Base-by-base conservation (phyloP, 35 echinoderm and acorn worm species). In the Ophiothrix spiculata region DNA sequence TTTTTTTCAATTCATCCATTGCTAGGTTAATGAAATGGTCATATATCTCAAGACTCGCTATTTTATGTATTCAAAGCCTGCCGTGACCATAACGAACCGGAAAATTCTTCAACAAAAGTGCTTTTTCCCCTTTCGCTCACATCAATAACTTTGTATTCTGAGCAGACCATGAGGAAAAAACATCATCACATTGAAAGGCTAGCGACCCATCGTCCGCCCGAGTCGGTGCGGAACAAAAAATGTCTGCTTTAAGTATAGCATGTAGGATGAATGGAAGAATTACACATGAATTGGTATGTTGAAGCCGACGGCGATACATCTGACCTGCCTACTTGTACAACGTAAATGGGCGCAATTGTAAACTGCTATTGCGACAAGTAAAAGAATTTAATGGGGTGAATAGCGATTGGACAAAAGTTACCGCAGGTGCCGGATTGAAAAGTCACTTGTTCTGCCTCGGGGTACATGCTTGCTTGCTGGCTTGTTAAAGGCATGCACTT, bases 281-380 rank as follows among this genome's bases (percentile, higher is more conserved):
- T 69, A 69, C 60, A 69, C 60, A 69, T n/a, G 60, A 69, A 69
- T 69, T 69, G 60, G 16, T 2, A 12, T 69, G 60, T 69, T 12
- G 16, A 4, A 69, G 16, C 60, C 60, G 29, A 25, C 17, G 60
- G 60, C 60, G 17, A 69, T 2, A 69, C 60, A 69, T 69, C 17
- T 69, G 60, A 69, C 60, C 60, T 69, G 29, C 60, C 60, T 69
- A 69, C 60, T n/a, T 69, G 29, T n/a, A 69, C 23, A 49, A 49
- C 60, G 29, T 25, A 69, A 69, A 15, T 69, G 29, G 19, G 60
- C 29, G 23, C 60, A 69, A 69, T 69, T 25, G 16, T 25, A 69
- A 69, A n/a, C n/a, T n/a, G 60, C 10, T 69, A 25, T 10, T 69
- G 60, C 29, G 17, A 69, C 60, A 12, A 6, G 25, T 15, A 12